Percentiles rank a stretch among this genome's conserved stretches.
These are phyloP conservation scores for Glaucopsyche alexis DNA, from an alignment of 2,888 invertebrate species.

Conservation along the genomic window DNA sequence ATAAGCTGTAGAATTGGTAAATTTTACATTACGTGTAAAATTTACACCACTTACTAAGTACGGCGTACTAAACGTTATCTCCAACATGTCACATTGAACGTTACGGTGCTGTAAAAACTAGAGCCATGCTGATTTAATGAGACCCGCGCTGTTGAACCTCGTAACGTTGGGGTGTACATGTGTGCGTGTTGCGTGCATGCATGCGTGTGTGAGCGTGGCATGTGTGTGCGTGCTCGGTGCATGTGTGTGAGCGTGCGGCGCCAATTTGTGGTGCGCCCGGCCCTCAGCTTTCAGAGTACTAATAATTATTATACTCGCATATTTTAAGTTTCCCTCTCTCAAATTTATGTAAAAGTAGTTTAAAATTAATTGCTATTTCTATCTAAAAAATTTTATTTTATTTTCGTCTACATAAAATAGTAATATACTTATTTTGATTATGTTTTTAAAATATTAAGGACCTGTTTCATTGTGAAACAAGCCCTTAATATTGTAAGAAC, in stretches of 20 bases:
- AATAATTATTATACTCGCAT: slow-evolving; percentile 23
- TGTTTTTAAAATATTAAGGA: too few species aligned
- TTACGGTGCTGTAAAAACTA: slow-evolving; percentile 10
- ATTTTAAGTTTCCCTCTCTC: slow-evolving; percentile 4
- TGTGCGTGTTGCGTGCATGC: neutral
- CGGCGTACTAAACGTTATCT: neutral
- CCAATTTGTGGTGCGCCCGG: slow-evolving; percentile 21
- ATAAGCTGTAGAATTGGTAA: neutral
- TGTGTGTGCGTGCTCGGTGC: neutral
- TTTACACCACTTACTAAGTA: neutral
- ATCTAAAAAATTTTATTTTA: neutral
- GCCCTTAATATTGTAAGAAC: too few species aligned
- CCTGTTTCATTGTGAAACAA: too few species aligned
- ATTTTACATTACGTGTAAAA: neutral
- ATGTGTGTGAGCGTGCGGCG: neutral
- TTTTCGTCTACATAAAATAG: neutral
- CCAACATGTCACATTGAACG: neutral
- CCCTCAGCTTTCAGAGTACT: slow-evolving; percentile 10
- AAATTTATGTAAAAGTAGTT: slow-evolving; percentile 13
- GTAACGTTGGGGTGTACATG: neutral
- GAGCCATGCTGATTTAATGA: slow-evolving; percentile 11
- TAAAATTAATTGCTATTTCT: slow-evolving; percentile 7
- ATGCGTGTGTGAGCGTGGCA: neutral
- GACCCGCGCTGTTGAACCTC: neutral
- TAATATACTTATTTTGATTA: too few species aligned